phyloP scores from a whole-genome alignment of 2,113 vertebrate genomes.

The Pedionomus torquatus region DNA sequence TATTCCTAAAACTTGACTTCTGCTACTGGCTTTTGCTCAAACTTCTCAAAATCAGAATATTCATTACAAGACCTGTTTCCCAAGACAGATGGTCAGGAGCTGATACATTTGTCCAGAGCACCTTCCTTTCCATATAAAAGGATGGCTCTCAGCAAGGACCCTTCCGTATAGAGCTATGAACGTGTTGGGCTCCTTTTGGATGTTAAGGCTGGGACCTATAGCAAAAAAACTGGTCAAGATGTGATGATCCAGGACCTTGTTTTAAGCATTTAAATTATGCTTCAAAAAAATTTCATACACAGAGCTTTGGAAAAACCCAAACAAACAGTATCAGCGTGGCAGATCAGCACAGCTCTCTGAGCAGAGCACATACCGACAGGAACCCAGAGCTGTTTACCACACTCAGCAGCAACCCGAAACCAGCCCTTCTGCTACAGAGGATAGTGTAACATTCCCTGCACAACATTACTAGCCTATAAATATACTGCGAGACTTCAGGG shows the following conservation, averaged over 20 bases:
- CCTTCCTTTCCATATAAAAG: not conserved
- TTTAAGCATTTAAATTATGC: not conserved
- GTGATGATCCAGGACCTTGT: not conserved
- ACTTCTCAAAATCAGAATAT: not conserved
- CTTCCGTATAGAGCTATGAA: not conserved
- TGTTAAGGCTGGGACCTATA: not conserved
- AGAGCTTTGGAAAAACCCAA: constrained; percentile 25
- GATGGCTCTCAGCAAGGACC: not conserved
- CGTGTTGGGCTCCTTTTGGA: not conserved
- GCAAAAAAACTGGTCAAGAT: not conserved
- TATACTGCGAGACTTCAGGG: constrained; percentile 15
- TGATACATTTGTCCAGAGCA: not conserved
- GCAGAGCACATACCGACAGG: not conserved
- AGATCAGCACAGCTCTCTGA: not conserved
- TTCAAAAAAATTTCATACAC: not conserved
- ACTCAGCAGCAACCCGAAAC: constrained; percentile 63
- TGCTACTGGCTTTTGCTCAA: not conserved
- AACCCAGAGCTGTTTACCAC: constrained; percentile 23
- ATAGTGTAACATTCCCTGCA: constrained; percentile 38
- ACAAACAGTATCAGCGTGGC: not conserved
- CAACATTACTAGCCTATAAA: constrained; percentile 68
- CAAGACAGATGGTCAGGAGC: not conserved
- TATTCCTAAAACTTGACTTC: not conserved
- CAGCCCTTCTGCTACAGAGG: constrained; percentile 1
- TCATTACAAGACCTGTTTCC: not conserved